Conservation (phyloP, 35 echinoderm and acorn worm species). For the Ophiothrix spiculata region DNA sequence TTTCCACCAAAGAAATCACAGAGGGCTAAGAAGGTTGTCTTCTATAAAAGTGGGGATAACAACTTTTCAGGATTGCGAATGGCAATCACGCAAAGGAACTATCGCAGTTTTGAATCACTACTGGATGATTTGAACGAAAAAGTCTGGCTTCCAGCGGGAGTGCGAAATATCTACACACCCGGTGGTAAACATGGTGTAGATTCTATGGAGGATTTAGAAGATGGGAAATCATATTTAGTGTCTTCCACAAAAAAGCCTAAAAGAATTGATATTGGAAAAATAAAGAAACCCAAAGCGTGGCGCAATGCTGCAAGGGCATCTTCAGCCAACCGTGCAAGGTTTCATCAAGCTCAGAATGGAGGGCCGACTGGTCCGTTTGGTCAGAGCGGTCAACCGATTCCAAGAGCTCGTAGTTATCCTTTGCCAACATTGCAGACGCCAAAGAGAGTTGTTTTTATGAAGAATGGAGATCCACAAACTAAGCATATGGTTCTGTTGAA, state of each 20-base stretch:
- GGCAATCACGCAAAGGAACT: slow-evolving; percentile 69
- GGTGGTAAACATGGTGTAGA: slow-evolving; percentile 61
- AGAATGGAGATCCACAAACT: slow-evolving; percentile 84
- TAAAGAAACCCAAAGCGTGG: slow-evolving; percentile 70
- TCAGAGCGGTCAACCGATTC: background rate
- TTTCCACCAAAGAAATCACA: background rate
- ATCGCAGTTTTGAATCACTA: slow-evolving; percentile 75
- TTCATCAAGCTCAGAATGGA: slow-evolving; percentile 1
- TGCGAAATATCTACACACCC: slow-evolving; percentile 75
- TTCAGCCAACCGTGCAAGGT: slow-evolving; percentile 26
- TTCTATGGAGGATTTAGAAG: slow-evolving; percentile 69
- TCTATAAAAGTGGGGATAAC: slow-evolving; percentile 81
- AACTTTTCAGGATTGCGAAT: slow-evolving; percentile 82
- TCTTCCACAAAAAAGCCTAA: slow-evolving; percentile 74
- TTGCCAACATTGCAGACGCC: slow-evolving; percentile 47
- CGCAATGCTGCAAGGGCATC: slow-evolving; percentile 18
- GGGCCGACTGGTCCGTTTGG: slow-evolving; percentile 18
- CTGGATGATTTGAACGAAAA: slow-evolving; percentile 76
- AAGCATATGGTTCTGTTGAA: slow-evolving; percentile 98
- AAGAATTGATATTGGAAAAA: slow-evolving; percentile 56
- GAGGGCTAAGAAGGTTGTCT: slow-evolving; percentile 86
- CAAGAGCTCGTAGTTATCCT: background rate
- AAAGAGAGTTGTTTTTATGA: slow-evolving; percentile 88
- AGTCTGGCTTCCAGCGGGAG: slow-evolving; percentile 70
- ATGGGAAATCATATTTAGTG: slow-evolving; percentile 85